Evolutionary conservation across 1,140 invertebrate genomes (phyloP).

Genomic region (Magallana ariakensis): DNA sequence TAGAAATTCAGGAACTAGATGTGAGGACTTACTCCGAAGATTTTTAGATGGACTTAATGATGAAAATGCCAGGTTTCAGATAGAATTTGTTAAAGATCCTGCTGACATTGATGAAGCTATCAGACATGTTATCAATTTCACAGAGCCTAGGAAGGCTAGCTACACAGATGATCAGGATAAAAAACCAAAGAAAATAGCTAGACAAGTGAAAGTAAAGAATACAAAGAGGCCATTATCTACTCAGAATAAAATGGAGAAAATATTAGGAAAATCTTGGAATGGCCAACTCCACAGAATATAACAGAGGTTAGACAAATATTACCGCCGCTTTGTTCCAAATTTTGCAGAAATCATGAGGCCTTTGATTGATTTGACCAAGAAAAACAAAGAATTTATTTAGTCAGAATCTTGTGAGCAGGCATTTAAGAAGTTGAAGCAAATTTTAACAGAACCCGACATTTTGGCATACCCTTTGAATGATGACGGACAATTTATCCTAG

Average conservation of each 20-base stretch:
- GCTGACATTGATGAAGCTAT: no score
- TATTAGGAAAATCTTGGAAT: slow-evolving; percentile 29
- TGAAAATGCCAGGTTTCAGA: no score
- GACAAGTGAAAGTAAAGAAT: no score
- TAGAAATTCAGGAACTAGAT: slow-evolving; percentile 8
- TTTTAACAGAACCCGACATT: neutral
- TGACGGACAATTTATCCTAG: neutral
- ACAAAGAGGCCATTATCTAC: no score
- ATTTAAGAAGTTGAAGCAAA: neutral
- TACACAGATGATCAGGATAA: no score
- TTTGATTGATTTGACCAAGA: slow-evolving; percentile 44
- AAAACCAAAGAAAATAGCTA: no score
- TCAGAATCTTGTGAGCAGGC: neutral
- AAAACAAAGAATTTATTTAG: slow-evolving; percentile 22
- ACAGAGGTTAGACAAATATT: slow-evolving; percentile 53
- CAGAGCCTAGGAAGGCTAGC: no score
- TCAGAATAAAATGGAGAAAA: slow-evolving; percentile 6
- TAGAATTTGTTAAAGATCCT: no score
- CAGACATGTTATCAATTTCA: no score
- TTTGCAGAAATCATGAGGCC: slow-evolving; percentile 45
- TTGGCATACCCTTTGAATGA: neutral
- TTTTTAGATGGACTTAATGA: neutral
- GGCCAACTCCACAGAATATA: slow-evolving; percentile 37
- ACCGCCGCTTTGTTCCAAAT: slow-evolving; percentile 40
- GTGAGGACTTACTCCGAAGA: slow-evolving; percentile 18